Base-by-base conservation (phyloP, 1,140 invertebrate species). In the Alviniconcha marisindica region DNA sequence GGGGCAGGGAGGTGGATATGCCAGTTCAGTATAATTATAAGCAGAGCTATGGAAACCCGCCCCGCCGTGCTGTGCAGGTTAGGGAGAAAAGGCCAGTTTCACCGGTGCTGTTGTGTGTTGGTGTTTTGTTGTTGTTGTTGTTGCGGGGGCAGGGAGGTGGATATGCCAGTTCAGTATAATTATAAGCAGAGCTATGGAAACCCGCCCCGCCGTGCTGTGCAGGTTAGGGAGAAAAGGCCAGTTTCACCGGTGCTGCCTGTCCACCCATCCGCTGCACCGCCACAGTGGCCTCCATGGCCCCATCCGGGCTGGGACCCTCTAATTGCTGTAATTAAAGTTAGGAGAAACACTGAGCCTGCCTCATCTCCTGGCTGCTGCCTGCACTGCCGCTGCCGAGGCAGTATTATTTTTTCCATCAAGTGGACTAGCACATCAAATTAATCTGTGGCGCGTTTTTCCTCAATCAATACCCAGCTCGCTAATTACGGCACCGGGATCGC, bases 321-420 rank as follows among this genome's bases (percentile, higher is more conserved):
- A 85, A 85, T 85, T 85, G 81, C 63, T 80, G 84, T 82, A 85
- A 85, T 85, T 85, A 85, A 82, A 83, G 54, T 83, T 74, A 77
- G 81, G 66, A 73, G 77, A 85, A 83, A 85, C 81, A 82, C 44
- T 63, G 77, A 82, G 60, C 54, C 74, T 40, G 73, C 36, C 81
- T 77, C 44, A 48, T 48, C 44, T 18, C 44, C 44, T 48, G 44
- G 44, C 5, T 48, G 44, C 44, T 48, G 44, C 44, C 44, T 48
- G 44, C 44, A 48, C 44, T 48, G 44, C 44, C 18, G 44, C 44
- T 48, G 44, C 44, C 18, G 76, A 28, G 74, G 69, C 66, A 66
- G 51, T 84, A 83, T 86, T 82, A 84, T 84, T 86, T 84, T 83
- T 78, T 38, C 79, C 82, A 84, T 86, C 82, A 86, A 86, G 78